Base-by-base conservation (phyloP, 2,113 vertebrate genomes). In the Cyanoderma ruficeps region DNA sequence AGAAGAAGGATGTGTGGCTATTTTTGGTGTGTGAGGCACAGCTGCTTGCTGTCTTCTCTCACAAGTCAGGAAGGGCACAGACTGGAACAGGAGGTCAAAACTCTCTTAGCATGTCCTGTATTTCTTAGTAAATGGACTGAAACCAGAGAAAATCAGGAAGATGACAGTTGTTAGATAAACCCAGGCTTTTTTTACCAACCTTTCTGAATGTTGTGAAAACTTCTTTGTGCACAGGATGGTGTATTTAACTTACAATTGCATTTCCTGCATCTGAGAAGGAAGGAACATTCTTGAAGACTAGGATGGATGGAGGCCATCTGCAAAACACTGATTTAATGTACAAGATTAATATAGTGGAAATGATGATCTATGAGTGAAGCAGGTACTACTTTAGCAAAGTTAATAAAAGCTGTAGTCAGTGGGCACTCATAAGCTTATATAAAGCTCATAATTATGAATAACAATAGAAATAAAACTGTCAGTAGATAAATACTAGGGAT, bases 31-130 rank as follows among this genome's bases (percentile, higher is more conserved):
- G 19, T 5, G 31, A 90, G 39, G 52, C 79, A 57, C 79, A 95
- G 76, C 80, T 83, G 92, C 68, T 89, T 1, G 2, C 52, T 87
- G 5, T 89, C 86, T 92, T 70, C 50, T 67, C 47, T 89, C 68
- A 41, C 71, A 92, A 86, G 64, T 65, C 93, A 92, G 86, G 91
- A 97, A 95, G 89, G 93, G 59, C 83, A 77, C 23, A 27, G 72
- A 39, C 30, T 74, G 33, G 83, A 92, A 77, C n/a, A 49, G 12
- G 80, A 92, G 91, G 95, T 92, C 72, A 95, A 70, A 92, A 67
- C 22, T 95, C 60, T 59, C 46, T 70, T 52, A 90, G 64, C 33
- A 6, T 50, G 47, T 93, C 91, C 83, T 93, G 60, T 75, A 27
- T n/a, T 25, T 82, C 87, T 71, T 60, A 75, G 52, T 23, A 47